These are phyloP conservation scores for Cerastis leucographa DNA, from an alignment of 2,888 invertebrate genomes.

Conservation along the genomic window DNA sequence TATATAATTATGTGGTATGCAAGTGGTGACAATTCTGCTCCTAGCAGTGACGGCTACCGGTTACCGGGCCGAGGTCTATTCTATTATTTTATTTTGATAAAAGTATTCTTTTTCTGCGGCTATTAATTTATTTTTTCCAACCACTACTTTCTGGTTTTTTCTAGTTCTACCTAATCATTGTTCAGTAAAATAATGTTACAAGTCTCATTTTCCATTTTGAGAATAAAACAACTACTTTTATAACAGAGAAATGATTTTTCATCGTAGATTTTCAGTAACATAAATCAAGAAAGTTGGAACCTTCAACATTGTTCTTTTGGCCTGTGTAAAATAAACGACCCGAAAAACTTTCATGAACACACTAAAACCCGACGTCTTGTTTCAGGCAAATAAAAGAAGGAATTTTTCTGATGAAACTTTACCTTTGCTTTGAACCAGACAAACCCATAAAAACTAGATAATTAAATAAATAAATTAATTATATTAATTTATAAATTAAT, in stretches of 20 bases:
- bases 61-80: no score
- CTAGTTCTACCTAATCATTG: no score
- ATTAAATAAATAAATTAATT: no score
- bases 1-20: neutral
- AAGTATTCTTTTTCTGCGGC: neutral
- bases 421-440: slow-evolving; percentile 12
- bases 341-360: slow-evolving; percentile 52
- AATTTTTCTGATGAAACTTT: slow-evolving; percentile 29
- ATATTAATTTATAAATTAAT: no score
- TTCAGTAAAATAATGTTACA: neutral
- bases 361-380: slow-evolving; percentile 45
- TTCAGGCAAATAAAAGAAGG: slow-evolving; percentile 13
- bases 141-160: neutral
- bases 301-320: slow-evolving; percentile 50
- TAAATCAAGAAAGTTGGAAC: slow-evolving; percentile 56
- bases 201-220: slow-evolving; percentile 3
- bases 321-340: slow-evolving; percentile 55
- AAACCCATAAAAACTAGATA: neutral
- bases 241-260: slow-evolving; percentile 39
- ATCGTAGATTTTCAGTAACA: slow-evolving; percentile 26
- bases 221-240: neutral
- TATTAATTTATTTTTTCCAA: no score
- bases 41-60: no score
- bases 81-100: neutral
- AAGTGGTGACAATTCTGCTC: neutral